Evolutionary conservation across 2,797 vertebrate species (phyloP), one percentile per base, ranked within the genome.

Genomic region (Moxostoma hubbsi): DNA sequence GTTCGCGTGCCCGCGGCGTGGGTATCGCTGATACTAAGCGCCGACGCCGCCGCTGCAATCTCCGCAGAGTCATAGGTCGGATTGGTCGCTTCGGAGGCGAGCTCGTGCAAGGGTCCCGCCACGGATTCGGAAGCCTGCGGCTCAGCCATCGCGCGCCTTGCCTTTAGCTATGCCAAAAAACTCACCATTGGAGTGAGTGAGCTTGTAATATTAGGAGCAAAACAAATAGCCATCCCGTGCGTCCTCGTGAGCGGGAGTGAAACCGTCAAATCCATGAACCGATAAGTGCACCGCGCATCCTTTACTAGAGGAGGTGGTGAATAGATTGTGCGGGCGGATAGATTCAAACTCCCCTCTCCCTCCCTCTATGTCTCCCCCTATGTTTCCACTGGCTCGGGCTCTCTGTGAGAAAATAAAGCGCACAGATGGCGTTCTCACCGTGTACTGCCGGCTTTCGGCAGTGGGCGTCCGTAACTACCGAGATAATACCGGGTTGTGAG

Each of bases 91-190:
- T 69, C 78, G 83, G 88, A 16, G 77, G 77, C 81, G 45, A 76
- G 83, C 73, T 93, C 91, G 81, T 86, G 16, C 75, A 88, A 87
- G 83, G 90, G 92, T 91, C 93, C 93, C 86, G 91, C 90, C 73
- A 88, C 82, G 9, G 86, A 88, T 73, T 93, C 92, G 63, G 91
- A 91, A 89, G 93, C 87, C 85, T 90, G 91, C 43, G 92, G 85
- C 90, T 92, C 93, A 79, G 92, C 93, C 94, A 95, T 95, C 89
- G 85, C 89, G 83, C 90, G 85, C 83, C 54, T 86, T 80, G 84
- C 83, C 79, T 85, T 91, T 88, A 93, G 81, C 83, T 82, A 69
- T 64, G 58, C 71, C 67, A 81, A 89, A 85, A 83, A 76, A 76
- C 85, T 87, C 89, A 65, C 15, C 61, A 51, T 67, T 5, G 43